A percentile compares a stretch with the other conserved stretches of the same genome.
Evolutionary conservation across 37 sponge, comb jelly and placozoan genomes (phyloP).

Genomic region (Mnemiopsis leidyi): DNA sequence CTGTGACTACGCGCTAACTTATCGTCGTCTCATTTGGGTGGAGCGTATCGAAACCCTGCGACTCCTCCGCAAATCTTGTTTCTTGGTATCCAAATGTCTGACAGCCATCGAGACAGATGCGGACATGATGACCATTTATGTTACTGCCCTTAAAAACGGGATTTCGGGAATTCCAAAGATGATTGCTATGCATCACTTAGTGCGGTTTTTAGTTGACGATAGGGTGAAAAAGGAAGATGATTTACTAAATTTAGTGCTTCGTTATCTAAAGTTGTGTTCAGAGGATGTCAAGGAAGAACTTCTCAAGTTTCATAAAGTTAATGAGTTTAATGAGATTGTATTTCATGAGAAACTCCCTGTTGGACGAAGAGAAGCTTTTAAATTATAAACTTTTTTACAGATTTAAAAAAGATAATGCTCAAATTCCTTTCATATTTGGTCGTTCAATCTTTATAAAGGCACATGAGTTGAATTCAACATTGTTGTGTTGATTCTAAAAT

Average conservation of each 20-base stretch:
- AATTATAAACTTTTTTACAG: too few relatives aligned
- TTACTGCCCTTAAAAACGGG: slow-evolving; percentile 36
- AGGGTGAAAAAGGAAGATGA: slow-evolving; percentile 17
- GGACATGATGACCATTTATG: slow-evolving; percentile 33
- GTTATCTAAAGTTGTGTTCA: background rate
- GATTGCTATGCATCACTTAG: slow-evolving; percentile 60
- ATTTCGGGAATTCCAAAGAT: slow-evolving; percentile 1
- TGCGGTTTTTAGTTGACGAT: slow-evolving; percentile 24
- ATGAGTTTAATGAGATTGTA: slow-evolving; percentile 16
- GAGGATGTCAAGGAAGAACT: slow-evolving; percentile 40
- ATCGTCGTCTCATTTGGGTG: slow-evolving; percentile 32
- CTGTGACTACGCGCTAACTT: slow-evolving; percentile 29
- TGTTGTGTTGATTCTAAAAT: too few relatives aligned
- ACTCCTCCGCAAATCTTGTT: background rate
- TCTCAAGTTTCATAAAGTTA: slow-evolving; percentile 19
- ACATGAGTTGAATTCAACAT: too few relatives aligned
- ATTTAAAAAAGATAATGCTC: too few relatives aligned
- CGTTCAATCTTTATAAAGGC: too few relatives aligned
- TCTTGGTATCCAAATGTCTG: background rate
- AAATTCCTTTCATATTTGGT: too few relatives aligned
- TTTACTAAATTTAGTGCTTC: background rate
- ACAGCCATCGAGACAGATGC: slow-evolving; percentile 25
- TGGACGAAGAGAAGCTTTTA: slow-evolving; percentile 19
- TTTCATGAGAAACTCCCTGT: background rate
- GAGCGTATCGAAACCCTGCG: slow-evolving; percentile 39